Conservation (phyloP, 2,113 vertebrate genomes). For the Falco punctatus region DNA sequence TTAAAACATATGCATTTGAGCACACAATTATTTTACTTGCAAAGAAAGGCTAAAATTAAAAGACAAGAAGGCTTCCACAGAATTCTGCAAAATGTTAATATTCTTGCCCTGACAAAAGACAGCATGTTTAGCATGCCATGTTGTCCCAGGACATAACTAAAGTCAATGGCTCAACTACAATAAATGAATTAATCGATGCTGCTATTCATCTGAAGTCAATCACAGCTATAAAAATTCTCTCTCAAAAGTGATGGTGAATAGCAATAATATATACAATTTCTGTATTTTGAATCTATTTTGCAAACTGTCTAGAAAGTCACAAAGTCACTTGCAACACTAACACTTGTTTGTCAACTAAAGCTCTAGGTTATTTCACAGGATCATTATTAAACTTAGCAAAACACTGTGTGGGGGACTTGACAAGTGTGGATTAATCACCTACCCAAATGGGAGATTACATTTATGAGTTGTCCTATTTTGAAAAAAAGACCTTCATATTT, state of each 20-base stretch:
- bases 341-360: neutral
- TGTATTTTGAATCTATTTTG: neutral
- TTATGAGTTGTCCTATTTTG: neutral
- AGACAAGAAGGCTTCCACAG: neutral
- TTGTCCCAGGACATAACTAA: neutral
- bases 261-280: neutral
- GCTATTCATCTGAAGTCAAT: neutral
- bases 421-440: neutral
- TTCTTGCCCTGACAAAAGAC: neutral
- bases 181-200: neutral
- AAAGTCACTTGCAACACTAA: neutral
- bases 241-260: neutral
- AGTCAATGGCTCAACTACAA: neutral
- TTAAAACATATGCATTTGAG: neutral
- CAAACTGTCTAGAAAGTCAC: neutral
- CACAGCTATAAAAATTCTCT: neutral
- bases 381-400: neutral
- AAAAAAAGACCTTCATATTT: neutral
- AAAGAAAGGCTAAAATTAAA: neutral
- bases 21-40: neutral
- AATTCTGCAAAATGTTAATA: neutral
- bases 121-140: neutral
- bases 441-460: neutral
- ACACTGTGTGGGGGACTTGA: rapidly evolving
- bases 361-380: neutral